Conservation (phyloP, 2,888 invertebrate species). For the Atethmia centrago region DNA sequence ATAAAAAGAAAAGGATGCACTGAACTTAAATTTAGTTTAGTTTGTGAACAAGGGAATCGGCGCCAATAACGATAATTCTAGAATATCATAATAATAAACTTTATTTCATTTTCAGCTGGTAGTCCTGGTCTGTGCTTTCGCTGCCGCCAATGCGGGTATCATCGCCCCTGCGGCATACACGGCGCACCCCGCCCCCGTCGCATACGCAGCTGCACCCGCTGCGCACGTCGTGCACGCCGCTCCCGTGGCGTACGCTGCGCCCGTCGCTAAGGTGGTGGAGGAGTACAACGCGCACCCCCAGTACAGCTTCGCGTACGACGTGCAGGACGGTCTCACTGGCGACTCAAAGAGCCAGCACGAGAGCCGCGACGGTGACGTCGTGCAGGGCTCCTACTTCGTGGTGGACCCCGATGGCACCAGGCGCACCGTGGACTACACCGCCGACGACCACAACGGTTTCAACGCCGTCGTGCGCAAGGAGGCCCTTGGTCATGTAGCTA, state of each 20-base stretch:
- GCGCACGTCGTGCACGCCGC: slow-evolving; percentile 29
- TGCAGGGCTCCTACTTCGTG: slow-evolving; percentile 87
- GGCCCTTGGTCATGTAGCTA: slow-evolving; percentile 79
- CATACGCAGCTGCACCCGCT: slow-evolving; percentile 65
- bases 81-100: neutral
- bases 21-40: too few relatives aligned
- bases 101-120: slow-evolving; percentile 74
- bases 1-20: too few relatives aligned
- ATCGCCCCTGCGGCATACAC: slow-evolving; percentile 76
- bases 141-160: slow-evolving; percentile 80
- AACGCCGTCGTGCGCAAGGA: slow-evolving; percentile 87
- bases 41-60: too few relatives aligned
- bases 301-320: slow-evolving; percentile 86
- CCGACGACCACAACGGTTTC: slow-evolving; percentile 87
- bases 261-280: slow-evolving; percentile 73
- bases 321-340: slow-evolving; percentile 81
- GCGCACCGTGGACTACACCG: slow-evolving; percentile 88
- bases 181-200: slow-evolving; percentile 74
- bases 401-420: slow-evolving; percentile 87
- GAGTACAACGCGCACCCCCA: slow-evolving; percentile 77
- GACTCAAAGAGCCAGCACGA: slow-evolving; percentile 88
- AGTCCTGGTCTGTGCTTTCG: slow-evolving; percentile 80
- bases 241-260: slow-evolving; percentile 41
- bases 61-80: neutral
- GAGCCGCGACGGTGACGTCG: slow-evolving; percentile 85